These are phyloP conservation scores for Anisognathus igniventris DNA, from an alignment of 2,797 vertebrate species.

Conservation along the genomic window DNA sequence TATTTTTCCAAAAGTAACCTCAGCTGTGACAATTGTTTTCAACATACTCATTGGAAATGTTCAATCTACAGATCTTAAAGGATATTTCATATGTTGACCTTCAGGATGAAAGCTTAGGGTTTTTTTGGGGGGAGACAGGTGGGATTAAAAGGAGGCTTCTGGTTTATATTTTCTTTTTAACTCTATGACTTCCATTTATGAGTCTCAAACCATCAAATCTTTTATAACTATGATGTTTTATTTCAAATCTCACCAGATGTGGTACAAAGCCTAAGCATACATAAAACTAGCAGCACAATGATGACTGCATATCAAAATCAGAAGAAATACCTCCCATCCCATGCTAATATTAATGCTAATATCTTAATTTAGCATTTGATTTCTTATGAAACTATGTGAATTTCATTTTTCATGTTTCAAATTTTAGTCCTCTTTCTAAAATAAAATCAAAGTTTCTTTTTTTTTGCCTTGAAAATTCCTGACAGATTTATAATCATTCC, in stretches of 20 bases:
- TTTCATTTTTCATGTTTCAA: neutral
- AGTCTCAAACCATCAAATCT: neutral
- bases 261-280: neutral
- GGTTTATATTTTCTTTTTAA: neutral
- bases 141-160: neutral
- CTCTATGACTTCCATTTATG: neutral
- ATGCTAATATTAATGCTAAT: neutral
- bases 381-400: neutral
- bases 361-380: neutral
- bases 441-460: neutral
- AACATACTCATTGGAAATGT: neutral
- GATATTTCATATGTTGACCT: neutral
- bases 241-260: neutral
- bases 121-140: fast-evolving
- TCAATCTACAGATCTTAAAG: neutral
- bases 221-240: neutral
- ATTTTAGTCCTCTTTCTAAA: neutral
- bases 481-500: neutral
- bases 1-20: neutral
- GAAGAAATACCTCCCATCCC: neutral
- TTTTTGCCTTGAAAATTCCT: neutral
- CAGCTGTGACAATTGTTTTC: neutral
- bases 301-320: neutral
- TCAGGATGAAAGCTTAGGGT: neutral
- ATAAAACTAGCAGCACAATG: neutral